Evolutionary conservation across 1,140 invertebrate genomes (phyloP), one percentile per base, ranked within the genome.

Genomic region (Centruroides vittatus): DNA sequence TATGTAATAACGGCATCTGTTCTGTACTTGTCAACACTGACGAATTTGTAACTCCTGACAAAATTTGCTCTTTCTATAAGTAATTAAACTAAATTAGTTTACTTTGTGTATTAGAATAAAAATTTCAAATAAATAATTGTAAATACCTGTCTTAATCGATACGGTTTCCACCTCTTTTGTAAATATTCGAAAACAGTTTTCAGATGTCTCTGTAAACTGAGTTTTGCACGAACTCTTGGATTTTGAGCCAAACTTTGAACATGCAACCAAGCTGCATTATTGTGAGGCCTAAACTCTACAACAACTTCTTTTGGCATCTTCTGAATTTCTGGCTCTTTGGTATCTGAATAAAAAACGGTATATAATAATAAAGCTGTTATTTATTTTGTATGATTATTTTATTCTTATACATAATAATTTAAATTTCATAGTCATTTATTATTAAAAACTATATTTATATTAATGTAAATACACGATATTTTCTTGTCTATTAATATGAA

Each of bases 191-290:
- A 77, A 23, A 93, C 75, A 54, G 80, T 80, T 9, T 81, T 77
- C 4, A 93, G 74, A 34, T 83, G 79, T 62, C 86, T 82, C 65
- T 92, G 86, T 55, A 90, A 78, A 56, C 57, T 47, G 34, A 66
- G 49, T 61, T 64, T 65, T 35, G 65, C 64, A 41, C 82, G 78
- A 5, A 89, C 78, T 62, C 90, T 79, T n/a, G 93, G 93, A 81
- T 96, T 96, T 76, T 94, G 90, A 1, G 91, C 84, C 49, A 88
- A 72, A 6, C 80, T 79, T 71, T 95, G 91, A 11, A 96, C 89
- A 65, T 82, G 80, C 62, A 84, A 78, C 84, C 89, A 95, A 23
- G 88, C 84, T 65, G 79, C 75, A 72, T 86, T 86, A 62, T 83
- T 83, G 61, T 82, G 82, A 8, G 93, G 89, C 55, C 80, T 76